Percentiles rank a stretch among this genome's conserved stretches.
Evolutionary conservation across 2,797 vertebrate genomes (phyloP).

Genomic region (Xerus rutilus): DNA sequence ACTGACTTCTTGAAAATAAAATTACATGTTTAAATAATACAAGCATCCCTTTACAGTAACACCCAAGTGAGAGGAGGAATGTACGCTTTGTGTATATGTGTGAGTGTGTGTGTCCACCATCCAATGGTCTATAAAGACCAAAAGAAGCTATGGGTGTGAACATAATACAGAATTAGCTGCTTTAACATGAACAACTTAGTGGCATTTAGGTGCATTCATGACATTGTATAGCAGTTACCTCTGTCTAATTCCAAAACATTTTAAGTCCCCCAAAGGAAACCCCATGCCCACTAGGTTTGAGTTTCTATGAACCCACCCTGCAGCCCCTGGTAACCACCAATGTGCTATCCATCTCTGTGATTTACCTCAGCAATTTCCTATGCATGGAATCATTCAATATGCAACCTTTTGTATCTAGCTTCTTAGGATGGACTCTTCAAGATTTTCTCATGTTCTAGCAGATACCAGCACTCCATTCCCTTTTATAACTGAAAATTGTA

Average conservation of each 20-base stretch:
- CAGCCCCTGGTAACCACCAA: too few relatives aligned
- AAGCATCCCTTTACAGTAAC: slow-evolving; percentile 58
- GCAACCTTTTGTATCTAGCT: neutral
- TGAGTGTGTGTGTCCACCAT: neutral
- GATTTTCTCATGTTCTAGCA: neutral
- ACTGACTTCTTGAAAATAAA: slow-evolving; percentile 52
- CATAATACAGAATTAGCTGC: neutral
- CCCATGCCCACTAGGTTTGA: neutral
- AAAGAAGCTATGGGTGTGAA: neutral
- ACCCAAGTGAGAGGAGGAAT: neutral
- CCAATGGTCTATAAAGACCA: neutral
- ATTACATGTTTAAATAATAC: slow-evolving; percentile 66
- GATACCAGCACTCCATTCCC: neutral
- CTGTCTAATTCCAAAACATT: neutral
- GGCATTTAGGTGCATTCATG: neutral
- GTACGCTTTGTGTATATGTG: neutral
- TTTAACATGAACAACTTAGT: neutral
- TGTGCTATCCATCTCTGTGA: neutral
- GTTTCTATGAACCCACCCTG: too few relatives aligned
- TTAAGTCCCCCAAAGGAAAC: neutral
- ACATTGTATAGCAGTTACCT: neutral
- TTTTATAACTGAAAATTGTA: neutral
- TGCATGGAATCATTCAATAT: neutral
- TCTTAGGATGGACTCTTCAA: neutral
- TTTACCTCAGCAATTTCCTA: neutral